Evolutionary conservation across 2,113 vertebrate species (phyloP).

Genomic region (Vicugna pacos): DNA sequence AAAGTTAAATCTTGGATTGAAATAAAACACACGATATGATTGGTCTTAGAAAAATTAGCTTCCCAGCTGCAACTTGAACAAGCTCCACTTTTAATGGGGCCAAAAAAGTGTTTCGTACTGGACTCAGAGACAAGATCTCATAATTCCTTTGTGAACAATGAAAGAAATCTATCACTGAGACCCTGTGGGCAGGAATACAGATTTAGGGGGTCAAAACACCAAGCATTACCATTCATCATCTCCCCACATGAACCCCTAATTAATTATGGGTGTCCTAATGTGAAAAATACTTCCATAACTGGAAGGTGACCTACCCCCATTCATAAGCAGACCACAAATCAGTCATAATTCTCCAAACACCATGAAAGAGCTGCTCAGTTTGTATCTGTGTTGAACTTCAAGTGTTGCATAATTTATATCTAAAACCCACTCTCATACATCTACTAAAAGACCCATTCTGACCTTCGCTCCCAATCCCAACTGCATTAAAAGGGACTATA

Average conservation of each 20-base stretch:
- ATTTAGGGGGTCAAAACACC: conserved; percentile 65
- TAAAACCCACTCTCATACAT: conserved; percentile 76
- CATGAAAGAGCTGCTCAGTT: conserved; percentile 43
- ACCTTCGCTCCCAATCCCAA: conserved; percentile 76
- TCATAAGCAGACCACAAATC: conserved; percentile 73
- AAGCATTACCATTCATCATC: conserved; percentile 33
- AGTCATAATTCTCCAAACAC: conserved; percentile 64
- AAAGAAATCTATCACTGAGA: conserved; percentile 44
- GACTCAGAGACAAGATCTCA: not conserved
- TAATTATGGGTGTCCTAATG: conserved; percentile 65
- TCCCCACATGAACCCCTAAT: conserved; percentile 60
- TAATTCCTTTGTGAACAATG: not conserved
- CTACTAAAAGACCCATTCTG: conserved; percentile 71
- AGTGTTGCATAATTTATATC: conserved; percentile 80
- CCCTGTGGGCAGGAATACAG: conserved; percentile 49
- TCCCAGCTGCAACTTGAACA: not conserved
- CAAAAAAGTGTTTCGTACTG: not conserved
- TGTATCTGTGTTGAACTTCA: conserved; percentile 71
- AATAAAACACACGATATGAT: not conserved
- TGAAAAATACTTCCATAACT: conserved; percentile 70
- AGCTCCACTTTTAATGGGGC: not conserved
- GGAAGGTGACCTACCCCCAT: conserved; percentile 58
- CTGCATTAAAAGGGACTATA: conserved; percentile 69
- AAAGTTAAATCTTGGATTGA: conserved; percentile 29
- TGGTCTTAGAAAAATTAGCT: conserved; percentile 9